Percentiles rank a stretch among this genome's conserved stretches.
These are phyloP conservation scores for Malurus alboscapulatus DNA, from an alignment of 2,113 vertebrate species.

Conservation along the genomic window DNA sequence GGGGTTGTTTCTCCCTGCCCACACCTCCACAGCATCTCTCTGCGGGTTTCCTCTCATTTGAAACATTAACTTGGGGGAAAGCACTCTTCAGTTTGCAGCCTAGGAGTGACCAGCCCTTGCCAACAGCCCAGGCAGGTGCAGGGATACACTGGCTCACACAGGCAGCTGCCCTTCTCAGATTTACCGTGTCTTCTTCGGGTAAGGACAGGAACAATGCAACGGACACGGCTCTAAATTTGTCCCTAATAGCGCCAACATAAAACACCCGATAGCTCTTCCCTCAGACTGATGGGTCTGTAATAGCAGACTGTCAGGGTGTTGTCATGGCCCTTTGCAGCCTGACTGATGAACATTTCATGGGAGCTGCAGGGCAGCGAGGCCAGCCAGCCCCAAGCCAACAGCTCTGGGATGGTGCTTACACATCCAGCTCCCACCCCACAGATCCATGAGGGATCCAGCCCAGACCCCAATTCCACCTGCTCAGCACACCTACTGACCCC, in stretches of 20 bases:
- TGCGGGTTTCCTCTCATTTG: not conserved
- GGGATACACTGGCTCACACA: not conserved
- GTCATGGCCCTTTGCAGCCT: not conserved
- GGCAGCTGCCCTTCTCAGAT: not conserved
- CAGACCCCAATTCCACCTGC: not conserved
- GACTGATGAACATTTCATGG: not conserved
- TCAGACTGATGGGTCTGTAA: not conserved
- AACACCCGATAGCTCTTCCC: not conserved
- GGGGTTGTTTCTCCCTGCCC: not conserved
- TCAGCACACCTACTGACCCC: not conserved
- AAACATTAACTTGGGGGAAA: not conserved
- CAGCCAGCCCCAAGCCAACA: not conserved
- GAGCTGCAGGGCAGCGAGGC: not conserved
- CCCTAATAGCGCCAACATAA: not conserved
- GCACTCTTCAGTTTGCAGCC: not conserved
- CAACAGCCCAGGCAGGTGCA: not conserved
- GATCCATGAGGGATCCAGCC: not conserved
- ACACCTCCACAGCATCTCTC: not conserved
- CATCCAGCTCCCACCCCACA: rapidly evolving
- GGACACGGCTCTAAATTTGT: not conserved
- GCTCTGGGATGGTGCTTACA: not conserved
- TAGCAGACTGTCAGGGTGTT: not conserved
- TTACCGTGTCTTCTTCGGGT: not conserved
- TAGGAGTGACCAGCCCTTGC: not conserved
- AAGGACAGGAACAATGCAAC: not conserved